Conservation (phyloP, 2,888 invertebrate species). For the Drosophila nigricruria region DNA sequence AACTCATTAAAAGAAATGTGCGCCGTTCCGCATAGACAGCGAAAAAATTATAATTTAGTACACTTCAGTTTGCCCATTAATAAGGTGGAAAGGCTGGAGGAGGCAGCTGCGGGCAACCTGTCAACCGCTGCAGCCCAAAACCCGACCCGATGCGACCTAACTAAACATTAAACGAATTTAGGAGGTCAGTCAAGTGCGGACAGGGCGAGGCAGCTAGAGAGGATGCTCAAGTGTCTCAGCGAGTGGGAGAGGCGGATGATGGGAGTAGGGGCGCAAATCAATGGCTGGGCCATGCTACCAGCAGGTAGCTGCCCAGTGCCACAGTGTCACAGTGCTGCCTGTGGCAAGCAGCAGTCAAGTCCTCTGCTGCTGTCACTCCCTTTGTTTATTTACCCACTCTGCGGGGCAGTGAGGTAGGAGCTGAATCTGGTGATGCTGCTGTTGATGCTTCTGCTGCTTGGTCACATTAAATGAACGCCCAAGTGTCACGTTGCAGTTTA, state of each 20-base stretch:
- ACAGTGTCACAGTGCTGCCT: slow-evolving; percentile 26
- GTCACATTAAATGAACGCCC: slow-evolving; percentile 53
- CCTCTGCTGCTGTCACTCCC: slow-evolving; percentile 38
- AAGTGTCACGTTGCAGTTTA: slow-evolving; percentile 61
- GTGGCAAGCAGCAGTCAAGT: slow-evolving; percentile 49
- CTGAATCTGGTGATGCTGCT: slow-evolving; percentile 1
- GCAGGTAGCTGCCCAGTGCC: slow-evolving; percentile 8
- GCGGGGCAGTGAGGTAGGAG: slow-evolving; percentile 4
- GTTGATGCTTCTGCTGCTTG: slow-evolving; percentile 22
- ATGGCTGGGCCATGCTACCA: slow-evolving; percentile 38
- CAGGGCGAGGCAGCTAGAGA: not conserved
- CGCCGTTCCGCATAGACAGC: slow-evolving; percentile 32
- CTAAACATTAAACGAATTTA: slow-evolving; percentile 73
- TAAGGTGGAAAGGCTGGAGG: slow-evolving; percentile 30
- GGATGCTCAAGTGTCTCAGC: slow-evolving; percentile 33
- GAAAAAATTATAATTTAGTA: slow-evolving; percentile 63
- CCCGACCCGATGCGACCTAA: slow-evolving; percentile 54
- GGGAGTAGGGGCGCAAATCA: slow-evolving; percentile 41
- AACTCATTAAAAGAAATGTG: slow-evolving; percentile 71
- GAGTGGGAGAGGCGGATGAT: not conserved
- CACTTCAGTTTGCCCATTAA: slow-evolving; percentile 70
- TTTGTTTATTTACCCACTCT: slow-evolving; percentile 55
- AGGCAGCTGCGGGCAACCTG: slow-evolving; percentile 31
- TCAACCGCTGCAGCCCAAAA: slow-evolving; percentile 43
- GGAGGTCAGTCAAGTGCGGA: slow-evolving; percentile 61